Base-by-base conservation (phyloP, 2,888 invertebrate genomes). In the Phalera bucephala region DNA sequence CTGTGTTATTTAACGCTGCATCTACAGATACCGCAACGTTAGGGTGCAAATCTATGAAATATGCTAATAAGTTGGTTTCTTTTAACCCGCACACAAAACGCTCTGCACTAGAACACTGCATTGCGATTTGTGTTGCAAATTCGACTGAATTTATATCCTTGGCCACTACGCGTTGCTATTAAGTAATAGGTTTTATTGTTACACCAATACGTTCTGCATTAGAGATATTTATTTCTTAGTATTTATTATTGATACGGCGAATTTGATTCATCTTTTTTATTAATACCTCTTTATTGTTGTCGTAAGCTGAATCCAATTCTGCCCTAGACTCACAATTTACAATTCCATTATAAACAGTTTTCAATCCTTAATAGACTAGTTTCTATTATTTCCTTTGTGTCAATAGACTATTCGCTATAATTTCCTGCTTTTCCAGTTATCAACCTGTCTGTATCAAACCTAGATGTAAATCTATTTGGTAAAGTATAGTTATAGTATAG, bases 111-210 rank as follows among this genome's bases (percentile, higher is more conserved):
- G 76, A n/a, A 78, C 73, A 84, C 89, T 88, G 89, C 89, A 89
- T 82, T 89, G 87, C 83, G 83, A 87, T 88, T 87, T 88, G 86
- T 77, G 74, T 86, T 88, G 88, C 87, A 83, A 87, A 85, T 88
- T 86, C 73, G 67, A 46, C 64, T 61, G 54, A 52, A 66, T 64
- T 65, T 68, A 64, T 66, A 53, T 58, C 47, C 42, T 47, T 49
- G n/a, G n/a, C 44, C 48, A 35, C 47, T 48, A 40, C 25, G 33
- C 37, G 31, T 46, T n/a, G n/a, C n/a, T n/a, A n/a, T n/a, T n/a
- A n/a, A n/a, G n/a, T n/a, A n/a, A n/a, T n/a, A n/a, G n/a, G n/a
- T n/a, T n/a, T n/a, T n/a, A n/a, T n/a, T n/a, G n/a, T n/a, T n/a
- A n/a, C n/a, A n/a, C n/a, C n/a, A n/a, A n/a, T n/a, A n/a, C n/a